phyloP scores from a whole-genome alignment of 2,888 invertebrate genomes.

The Helicoverpa assulta region DNA sequence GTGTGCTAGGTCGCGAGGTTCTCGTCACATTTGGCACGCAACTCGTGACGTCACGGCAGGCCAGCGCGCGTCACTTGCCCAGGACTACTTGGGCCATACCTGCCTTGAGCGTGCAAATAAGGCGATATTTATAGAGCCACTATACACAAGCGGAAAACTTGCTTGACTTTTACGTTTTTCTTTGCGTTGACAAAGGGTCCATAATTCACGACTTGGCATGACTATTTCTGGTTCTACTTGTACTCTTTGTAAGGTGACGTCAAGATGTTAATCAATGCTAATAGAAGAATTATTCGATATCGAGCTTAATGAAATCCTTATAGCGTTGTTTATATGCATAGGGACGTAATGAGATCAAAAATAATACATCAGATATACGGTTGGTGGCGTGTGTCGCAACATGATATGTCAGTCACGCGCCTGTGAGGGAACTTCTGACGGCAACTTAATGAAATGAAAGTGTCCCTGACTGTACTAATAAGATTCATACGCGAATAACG shows the following conservation, averaged over 20 bases:
- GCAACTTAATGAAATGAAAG: slow-evolving; percentile 40
- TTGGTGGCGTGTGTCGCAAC: slow-evolving; percentile 1
- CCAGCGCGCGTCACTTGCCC: slow-evolving; percentile 54
- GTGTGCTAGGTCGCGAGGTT: slow-evolving; percentile 48
- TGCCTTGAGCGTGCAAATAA: slow-evolving; percentile 47
- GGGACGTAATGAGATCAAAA: not conserved
- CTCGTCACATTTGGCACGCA: slow-evolving; percentile 62
- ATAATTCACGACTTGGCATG: slow-evolving; percentile 38
- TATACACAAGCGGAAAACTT: slow-evolving; percentile 33
- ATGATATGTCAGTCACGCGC: slow-evolving; percentile 33
- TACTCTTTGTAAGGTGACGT: slow-evolving; percentile 7
- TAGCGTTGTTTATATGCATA: not conserved
- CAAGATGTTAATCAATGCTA: not conserved
- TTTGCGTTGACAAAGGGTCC: slow-evolving; percentile 39
- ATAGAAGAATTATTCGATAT: not conserved
- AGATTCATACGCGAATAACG: slow-evolving; percentile 54
- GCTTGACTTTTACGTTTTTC: slow-evolving; percentile 26
- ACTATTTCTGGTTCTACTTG: slow-evolving; percentile 10
- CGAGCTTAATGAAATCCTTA: not conserved
- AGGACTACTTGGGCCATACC: slow-evolving; percentile 49
- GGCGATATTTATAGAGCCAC: slow-evolving; percentile 54
- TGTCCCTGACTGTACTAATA: slow-evolving; percentile 56
- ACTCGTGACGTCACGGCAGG: slow-evolving; percentile 58
- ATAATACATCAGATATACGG: not conserved
- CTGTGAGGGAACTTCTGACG: slow-evolving; percentile 13